These are phyloP conservation scores for Drosophila recens DNA, from an alignment of 2,888 invertebrate genomes.

Conservation along the genomic window DNA sequence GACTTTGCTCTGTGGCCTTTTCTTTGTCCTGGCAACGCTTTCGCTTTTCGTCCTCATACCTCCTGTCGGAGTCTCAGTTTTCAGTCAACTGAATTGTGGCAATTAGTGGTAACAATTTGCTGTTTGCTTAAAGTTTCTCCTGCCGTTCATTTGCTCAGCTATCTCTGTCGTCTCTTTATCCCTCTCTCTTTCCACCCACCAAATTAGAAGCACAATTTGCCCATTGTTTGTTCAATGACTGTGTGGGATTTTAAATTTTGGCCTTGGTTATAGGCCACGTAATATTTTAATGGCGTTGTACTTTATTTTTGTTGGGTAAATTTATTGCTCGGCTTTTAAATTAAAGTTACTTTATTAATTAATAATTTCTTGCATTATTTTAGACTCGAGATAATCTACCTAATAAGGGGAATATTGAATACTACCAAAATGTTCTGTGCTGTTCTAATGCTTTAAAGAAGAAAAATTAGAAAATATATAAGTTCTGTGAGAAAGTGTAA, in stretches of 20 bases:
- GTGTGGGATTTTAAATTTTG: slow-evolving; percentile 20
- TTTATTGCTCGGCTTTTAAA: background rate
- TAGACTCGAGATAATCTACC: no score
- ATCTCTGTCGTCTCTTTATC: background rate
- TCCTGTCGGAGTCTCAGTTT: slow-evolving; percentile 23
- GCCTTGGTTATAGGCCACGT: slow-evolving; percentile 6
- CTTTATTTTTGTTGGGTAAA: slow-evolving; percentile 19
- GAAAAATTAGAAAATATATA: no score
- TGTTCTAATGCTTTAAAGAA: no score
- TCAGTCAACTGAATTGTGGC: slow-evolving; percentile 69
- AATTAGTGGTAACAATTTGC: slow-evolving; percentile 79
- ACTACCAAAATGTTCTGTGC: no score
- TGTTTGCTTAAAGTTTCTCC: slow-evolving; percentile 71
- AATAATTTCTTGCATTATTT: background rate
- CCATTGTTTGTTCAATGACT: slow-evolving; percentile 29
- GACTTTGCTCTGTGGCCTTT: slow-evolving; percentile 37
- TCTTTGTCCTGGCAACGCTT: slow-evolving; percentile 18
- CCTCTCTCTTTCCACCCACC: background rate
- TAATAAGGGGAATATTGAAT: no score
- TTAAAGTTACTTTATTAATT: slow-evolving; percentile 17
- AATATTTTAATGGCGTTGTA: slow-evolving; percentile 14
- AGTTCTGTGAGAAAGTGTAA: no score
- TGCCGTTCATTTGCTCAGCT: slow-evolving; percentile 28
- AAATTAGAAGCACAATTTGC: slow-evolving; percentile 29
- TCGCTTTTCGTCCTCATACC: background rate